A percentile compares a stretch with the other conserved stretches of the same genome.
phyloP scores from a whole-genome alignment of 1,140 invertebrate genomes.

The Ceratitis capitata region DNA sequence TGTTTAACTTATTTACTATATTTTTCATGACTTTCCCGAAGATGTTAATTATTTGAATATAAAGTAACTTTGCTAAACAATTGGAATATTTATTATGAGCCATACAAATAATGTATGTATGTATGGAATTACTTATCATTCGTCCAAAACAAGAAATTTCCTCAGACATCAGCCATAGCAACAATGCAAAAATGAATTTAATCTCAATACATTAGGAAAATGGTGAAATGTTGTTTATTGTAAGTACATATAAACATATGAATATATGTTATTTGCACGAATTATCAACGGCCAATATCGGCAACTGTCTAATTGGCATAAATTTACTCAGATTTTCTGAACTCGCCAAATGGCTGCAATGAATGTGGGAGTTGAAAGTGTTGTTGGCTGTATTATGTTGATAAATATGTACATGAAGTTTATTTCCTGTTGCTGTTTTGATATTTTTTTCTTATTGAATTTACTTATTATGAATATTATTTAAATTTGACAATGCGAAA shows the following conservation, averaged over 20 bases:
- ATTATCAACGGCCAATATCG: slow-evolving; percentile 1
- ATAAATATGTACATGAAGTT: background rate
- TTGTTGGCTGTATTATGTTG: background rate
- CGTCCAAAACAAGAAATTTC: background rate
- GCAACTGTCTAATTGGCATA: slow-evolving; percentile 30
- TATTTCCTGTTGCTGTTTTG: background rate
- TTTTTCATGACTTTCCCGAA: background rate
- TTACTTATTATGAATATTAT: background rate
- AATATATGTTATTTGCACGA: background rate
- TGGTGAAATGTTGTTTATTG: background rate
- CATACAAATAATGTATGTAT: too few species aligned
- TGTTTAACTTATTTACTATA: background rate
- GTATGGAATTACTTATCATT: too few species aligned
- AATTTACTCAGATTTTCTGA: slow-evolving; percentile 16
- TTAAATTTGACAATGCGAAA: background rate
- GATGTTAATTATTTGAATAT: background rate
- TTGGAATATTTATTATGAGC: too few species aligned
- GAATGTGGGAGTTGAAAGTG: background rate
- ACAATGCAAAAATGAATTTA: background rate
- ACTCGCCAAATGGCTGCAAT: background rate
- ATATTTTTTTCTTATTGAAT: background rate
- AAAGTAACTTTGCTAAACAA: too few species aligned
- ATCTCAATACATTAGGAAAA: background rate
- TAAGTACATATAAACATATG: background rate
- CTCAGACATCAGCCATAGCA: background rate